phyloP scores from a whole-genome alignment of 2,888 invertebrate genomes.

The Helleia helle region DNA sequence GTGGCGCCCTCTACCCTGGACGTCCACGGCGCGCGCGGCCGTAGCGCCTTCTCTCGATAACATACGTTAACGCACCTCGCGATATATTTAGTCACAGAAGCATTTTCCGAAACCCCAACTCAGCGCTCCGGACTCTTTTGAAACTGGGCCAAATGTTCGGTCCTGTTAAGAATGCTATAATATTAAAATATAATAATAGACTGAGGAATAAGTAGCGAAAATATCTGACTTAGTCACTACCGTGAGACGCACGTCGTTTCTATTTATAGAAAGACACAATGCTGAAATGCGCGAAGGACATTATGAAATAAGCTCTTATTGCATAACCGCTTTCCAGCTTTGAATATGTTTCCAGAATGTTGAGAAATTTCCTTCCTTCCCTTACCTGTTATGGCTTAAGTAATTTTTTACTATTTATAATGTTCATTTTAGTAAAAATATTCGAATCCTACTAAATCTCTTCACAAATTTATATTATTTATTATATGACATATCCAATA shows the following conservation, averaged over 20 bases:
- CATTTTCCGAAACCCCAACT: slow-evolving; percentile 65
- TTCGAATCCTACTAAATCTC: too few species aligned
- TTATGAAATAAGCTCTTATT: slow-evolving; percentile 13
- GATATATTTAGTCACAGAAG: slow-evolving; percentile 67
- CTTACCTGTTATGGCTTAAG: too few species aligned
- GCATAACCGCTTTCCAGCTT: slow-evolving; percentile 11
- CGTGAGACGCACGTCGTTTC: slow-evolving; percentile 45
- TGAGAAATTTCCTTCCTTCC: slow-evolving; percentile 1
- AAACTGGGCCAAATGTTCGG: slow-evolving; percentile 71
- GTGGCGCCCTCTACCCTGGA: slow-evolving; percentile 11
- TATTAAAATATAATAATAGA: slow-evolving; percentile 72
- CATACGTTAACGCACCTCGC: slow-evolving; percentile 24
- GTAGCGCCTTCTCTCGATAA: slow-evolving; percentile 21
- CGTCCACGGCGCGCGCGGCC: slow-evolving; percentile 19
- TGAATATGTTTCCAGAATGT: slow-evolving; percentile 2
- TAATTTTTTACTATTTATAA: too few species aligned
- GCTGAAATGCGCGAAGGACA: slow-evolving; percentile 59
- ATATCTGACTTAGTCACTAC: slow-evolving; percentile 63
- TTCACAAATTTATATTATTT: too few species aligned
- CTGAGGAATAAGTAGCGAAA: slow-evolving; percentile 54
- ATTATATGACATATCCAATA: too few species aligned
- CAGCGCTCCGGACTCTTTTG: slow-evolving; percentile 67
- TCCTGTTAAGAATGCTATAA: slow-evolving; percentile 68
- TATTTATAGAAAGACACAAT: slow-evolving; percentile 55
- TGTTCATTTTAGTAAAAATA: too few species aligned